Evolutionary conservation across 2,888 invertebrate species (phyloP).

Genomic region (Rhamnusium bicolor): DNA sequence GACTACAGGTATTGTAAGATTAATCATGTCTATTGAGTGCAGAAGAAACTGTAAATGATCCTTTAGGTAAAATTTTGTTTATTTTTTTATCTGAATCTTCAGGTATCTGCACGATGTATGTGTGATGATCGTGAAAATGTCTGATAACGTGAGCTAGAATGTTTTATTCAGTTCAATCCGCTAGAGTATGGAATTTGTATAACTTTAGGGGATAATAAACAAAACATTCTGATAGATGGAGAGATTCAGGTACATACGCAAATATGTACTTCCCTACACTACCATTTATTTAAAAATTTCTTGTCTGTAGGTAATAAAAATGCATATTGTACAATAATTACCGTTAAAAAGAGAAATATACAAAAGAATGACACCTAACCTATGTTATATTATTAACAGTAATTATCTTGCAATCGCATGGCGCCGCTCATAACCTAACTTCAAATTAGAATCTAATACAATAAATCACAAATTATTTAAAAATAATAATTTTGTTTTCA

Average conservation of each 20-base stretch:
- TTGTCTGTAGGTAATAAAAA: constrained; percentile 49
- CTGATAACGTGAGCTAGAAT: constrained; percentile 29
- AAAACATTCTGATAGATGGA: constrained; percentile 42
- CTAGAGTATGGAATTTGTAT: constrained; percentile 16
- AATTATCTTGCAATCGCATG: constrained; percentile 50
- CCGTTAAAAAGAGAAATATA: constrained; percentile 52
- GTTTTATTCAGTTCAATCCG: constrained; percentile 28
- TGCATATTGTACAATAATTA: constrained; percentile 44
- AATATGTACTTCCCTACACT: constrained; percentile 65
- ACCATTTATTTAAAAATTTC: constrained; percentile 44
- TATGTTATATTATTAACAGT: constrained; percentile 54
- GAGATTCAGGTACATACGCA: constrained; percentile 67
- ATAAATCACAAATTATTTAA: constrained; percentile 50
- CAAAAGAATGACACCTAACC: constrained; percentile 56
- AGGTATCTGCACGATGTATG: background rate
- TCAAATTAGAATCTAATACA: constrained; percentile 40
- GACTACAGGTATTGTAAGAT: constrained; percentile 45
- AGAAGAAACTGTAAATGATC: constrained; percentile 1
- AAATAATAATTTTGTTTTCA: constrained; percentile 47
- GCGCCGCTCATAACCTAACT: constrained; percentile 46
- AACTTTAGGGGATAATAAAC: constrained; percentile 30
- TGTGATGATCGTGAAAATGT: constrained; percentile 28
- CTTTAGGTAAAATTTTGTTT: background rate
- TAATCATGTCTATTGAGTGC: constrained; percentile 27
- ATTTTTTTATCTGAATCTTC: background rate